Conservation (phyloP, 2,797 vertebrate genomes). For the Fistularia tabacaria region DNA sequence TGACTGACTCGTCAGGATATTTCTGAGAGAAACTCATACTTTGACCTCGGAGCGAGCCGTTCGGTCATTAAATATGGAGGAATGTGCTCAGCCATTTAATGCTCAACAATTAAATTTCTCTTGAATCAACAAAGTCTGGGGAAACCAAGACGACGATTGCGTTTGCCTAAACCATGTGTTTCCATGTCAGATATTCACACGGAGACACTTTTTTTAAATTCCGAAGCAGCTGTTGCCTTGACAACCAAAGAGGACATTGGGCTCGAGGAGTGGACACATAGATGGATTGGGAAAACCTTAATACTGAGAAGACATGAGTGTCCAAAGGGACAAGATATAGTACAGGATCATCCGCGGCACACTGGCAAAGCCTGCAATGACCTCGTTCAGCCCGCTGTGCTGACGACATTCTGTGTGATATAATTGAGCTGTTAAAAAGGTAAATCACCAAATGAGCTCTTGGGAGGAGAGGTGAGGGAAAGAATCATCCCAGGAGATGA, state of each 20-base stretch:
- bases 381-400: conserved; percentile 5
- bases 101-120: conserved; percentile 14
- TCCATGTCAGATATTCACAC: too few species aligned
- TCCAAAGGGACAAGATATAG: conserved; percentile 12
- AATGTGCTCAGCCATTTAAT: conserved; percentile 23
- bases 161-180: too few species aligned
- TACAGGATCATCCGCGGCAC: conserved; percentile 13
- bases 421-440: conserved; percentile 32
- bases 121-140: conserved; percentile 13
- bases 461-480: not conserved
- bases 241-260: conserved; percentile 24
- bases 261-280: not conserved
- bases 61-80: conserved; percentile 42
- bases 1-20: conserved; percentile 44
- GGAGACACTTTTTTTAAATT: too few species aligned
- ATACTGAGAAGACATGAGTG: not conserved
- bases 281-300: not conserved
- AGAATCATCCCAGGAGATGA: conserved; percentile 1
- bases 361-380: too few species aligned
- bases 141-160: not conserved
- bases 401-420: conserved; percentile 13
- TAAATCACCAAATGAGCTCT: conserved; percentile 21
- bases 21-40: conserved; percentile 47
- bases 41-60: conserved; percentile 54
- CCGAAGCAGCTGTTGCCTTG: conserved; percentile 9